Base-by-base conservation (phyloP, 2,888 invertebrate species). In the Amphipyra berbera region DNA sequence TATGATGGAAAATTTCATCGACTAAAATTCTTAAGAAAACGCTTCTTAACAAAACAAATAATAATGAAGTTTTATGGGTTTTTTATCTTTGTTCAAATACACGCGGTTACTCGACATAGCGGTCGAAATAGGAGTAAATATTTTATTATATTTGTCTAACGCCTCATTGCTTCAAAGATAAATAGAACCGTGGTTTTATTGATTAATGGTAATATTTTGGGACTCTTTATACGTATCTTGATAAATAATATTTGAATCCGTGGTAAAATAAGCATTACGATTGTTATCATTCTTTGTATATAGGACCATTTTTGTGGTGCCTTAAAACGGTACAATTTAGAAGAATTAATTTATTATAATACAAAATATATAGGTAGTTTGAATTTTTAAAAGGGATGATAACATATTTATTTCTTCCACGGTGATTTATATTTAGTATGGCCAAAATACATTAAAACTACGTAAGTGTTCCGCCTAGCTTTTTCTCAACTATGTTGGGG, bases 81-180 rank as follows among this genome's bases (percentile, higher is more conserved):
- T 42, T 38, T 42, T n/a, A 6, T 4, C 4, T 15, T 61, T 44
- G 4, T 35, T n/a, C 41, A 68, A 54, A 70, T 46, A 70, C 41
- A 44, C 13, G 27, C 1, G 0, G 6, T 15, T 9, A 14, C 27
- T 21, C 13, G 12, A 42, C 40, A 47, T 55, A 47, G 40, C 38
- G 40, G 47, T 60, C 9, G n/a, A 21, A 64, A 53, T 59, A n/a
- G n/a, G n/a, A 33, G 52, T 71, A 10, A 56, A 71, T 69, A 71
- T 71, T 65, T 56, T 49, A 65, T 48, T 53, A 45, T 64, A 65
- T 65, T 69, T 53, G 41, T 38, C 35, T 38, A 71, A 52, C 59
- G 65, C 49, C 44, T 59, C 54, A 59, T 50, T 40, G 49, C 53
- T 58, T 44, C 21, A 27, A 41, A 42, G 7, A 35, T 13, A 70